A percentile compares a stretch with the other conserved stretches of the same genome.
Evolutionary conservation across 2,797 vertebrate genomes (phyloP).

Genomic region (Helarctos malayanus): DNA sequence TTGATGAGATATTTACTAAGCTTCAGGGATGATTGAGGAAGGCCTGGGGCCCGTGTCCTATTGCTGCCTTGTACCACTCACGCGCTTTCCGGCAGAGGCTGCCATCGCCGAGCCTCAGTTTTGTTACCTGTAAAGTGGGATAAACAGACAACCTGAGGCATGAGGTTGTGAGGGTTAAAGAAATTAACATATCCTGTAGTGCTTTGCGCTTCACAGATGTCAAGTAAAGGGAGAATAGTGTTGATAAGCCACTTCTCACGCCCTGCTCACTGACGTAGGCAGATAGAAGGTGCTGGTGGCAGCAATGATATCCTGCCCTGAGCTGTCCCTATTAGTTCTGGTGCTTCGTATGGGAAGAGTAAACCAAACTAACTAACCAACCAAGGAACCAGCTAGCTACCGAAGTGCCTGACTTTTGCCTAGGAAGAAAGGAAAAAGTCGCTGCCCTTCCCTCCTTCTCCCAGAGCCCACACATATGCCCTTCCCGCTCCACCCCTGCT

Average conservation of each 20-base stretch:
- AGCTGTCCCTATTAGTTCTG: neutral
- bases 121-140: neutral
- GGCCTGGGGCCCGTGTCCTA: neutral
- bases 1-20: neutral
- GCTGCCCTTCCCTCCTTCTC: neutral
- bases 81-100: neutral
- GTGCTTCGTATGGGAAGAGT: neutral
- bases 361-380: neutral
- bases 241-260: neutral
- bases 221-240: neutral
- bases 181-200: neutral
- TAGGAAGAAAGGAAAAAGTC: neutral
- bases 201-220: neutral
- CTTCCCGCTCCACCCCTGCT: fast-evolving
- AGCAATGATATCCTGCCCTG: neutral
- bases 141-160: neutral
- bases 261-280: neutral
- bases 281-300: neutral
- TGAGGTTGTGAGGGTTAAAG: neutral
- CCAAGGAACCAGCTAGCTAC: neutral
- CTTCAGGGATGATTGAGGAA: neutral
- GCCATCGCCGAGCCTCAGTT: neutral
- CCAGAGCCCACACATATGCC: neutral
- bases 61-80: too few species aligned
- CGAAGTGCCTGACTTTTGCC: neutral